Evolutionary conservation across 92 coral and sea anemone genomes (phyloP).

Genomic region (Phymanthus crucifer): DNA sequence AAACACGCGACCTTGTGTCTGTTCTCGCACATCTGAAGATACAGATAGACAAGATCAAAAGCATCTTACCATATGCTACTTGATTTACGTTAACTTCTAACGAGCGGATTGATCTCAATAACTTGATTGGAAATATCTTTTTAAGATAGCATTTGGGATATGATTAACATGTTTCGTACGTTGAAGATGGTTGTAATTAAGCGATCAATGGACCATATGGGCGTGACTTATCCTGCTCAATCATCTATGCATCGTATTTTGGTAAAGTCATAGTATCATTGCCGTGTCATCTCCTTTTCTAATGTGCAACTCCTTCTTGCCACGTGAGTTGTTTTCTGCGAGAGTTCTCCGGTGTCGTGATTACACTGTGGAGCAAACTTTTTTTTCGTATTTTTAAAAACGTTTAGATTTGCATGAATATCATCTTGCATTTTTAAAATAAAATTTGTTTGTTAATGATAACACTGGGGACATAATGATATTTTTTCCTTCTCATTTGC

Average conservation of each 20-base stretch:
- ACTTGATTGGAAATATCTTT: conserved; percentile 1
- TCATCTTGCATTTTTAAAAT: no score
- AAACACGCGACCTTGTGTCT: neutral
- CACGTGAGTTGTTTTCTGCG: no score
- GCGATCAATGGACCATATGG: neutral
- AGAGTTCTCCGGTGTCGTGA: no score
- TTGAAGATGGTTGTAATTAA: neutral
- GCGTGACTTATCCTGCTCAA: neutral
- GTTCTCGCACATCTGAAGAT: neutral
- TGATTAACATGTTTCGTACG: neutral
- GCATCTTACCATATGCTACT: neutral
- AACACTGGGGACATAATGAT: no score
- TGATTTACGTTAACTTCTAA: neutral
- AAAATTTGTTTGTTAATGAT: no score
- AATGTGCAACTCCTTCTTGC: no score
- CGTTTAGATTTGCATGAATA: no score
- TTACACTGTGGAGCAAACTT: no score
- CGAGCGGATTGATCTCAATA: neutral
- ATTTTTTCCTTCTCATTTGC: no score
- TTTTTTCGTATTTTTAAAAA: no score
- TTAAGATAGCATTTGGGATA: neutral
- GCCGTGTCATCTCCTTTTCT: no score
- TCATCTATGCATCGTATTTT: neutral
- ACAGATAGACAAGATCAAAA: neutral
- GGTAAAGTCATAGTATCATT: no score